These are phyloP conservation scores for Rhopilema esculentum DNA, from an alignment of 30 jellyfish, hydroid and myxozoan species.

Conservation along the genomic window DNA sequence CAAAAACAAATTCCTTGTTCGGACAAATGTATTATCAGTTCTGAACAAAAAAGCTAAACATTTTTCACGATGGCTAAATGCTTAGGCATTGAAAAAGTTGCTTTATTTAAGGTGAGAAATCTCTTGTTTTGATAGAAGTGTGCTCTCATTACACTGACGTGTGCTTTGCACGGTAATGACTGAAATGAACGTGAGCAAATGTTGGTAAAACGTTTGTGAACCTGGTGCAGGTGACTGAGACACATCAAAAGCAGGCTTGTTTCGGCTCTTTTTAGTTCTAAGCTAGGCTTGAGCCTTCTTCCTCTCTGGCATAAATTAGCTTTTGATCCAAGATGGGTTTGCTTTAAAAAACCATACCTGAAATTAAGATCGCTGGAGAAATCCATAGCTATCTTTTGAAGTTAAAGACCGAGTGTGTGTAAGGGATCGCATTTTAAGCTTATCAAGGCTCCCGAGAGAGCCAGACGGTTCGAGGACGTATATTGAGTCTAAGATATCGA, in stretches of 20 bases:
- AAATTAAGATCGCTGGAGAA: background rate
- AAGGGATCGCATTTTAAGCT: background rate
- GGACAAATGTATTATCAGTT: no score
- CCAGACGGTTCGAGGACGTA: background rate
- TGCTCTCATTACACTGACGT: no score
- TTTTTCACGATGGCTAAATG: no score
- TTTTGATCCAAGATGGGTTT: background rate
- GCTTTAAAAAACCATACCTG: background rate
- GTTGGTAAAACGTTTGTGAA: background rate
- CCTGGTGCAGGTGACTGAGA: background rate
- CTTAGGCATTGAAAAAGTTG: no score
- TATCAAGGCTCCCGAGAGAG: constrained; percentile 8
- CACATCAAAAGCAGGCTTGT: background rate
- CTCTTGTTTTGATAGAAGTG: no score
- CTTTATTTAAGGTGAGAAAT: no score
- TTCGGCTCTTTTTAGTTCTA: background rate
- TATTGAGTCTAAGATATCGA: background rate
- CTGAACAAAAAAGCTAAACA: no score
- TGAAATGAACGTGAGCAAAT: background rate
- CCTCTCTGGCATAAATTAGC: background rate
- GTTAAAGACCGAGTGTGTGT: background rate
- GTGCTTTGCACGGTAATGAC: no score
- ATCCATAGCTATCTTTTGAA: background rate
- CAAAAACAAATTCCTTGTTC: no score
- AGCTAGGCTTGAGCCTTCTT: background rate